Evolutionary conservation across 2,888 invertebrate species (phyloP).

Genomic region (Caenorhabditis becei): DNA sequence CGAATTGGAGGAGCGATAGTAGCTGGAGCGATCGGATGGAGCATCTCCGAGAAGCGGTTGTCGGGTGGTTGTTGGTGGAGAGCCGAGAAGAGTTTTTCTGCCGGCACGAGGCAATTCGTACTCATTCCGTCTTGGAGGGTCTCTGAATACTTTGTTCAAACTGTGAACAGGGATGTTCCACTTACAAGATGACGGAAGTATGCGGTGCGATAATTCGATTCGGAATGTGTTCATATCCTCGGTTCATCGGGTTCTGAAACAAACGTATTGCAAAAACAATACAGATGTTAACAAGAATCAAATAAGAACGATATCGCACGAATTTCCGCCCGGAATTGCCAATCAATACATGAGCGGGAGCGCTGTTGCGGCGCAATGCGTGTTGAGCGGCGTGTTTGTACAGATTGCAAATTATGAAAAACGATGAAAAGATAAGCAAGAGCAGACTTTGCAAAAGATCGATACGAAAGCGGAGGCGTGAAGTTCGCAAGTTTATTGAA

Average conservation of each 20-base stretch:
- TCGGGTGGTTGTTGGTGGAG: slow-evolving; percentile 1
- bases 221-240: slow-evolving; percentile 30
- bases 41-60: slow-evolving; percentile 36
- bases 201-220: slow-evolving; percentile 37
- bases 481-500: no score
- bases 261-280: background rate
- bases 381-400: no score
- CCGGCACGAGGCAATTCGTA: slow-evolving; percentile 16
- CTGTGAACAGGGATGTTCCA: background rate
- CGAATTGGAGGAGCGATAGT: background rate
- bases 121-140: slow-evolving; percentile 1
- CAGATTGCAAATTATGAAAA: no score
- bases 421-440: no score
- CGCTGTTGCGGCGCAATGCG: no score
- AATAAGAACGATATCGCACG: no score
- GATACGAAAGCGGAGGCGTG: no score
- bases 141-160: background rate
- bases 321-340: no score
- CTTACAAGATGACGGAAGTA: slow-evolving; percentile 1
- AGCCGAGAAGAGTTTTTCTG: background rate
- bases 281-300: background rate
- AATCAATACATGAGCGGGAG: no score
- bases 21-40: background rate
- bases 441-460: no score
- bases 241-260: slow-evolving; percentile 19